These are phyloP conservation scores for Cataglyphis cursor DNA, from an alignment of 2,888 invertebrate genomes.

Conservation along the genomic window DNA sequence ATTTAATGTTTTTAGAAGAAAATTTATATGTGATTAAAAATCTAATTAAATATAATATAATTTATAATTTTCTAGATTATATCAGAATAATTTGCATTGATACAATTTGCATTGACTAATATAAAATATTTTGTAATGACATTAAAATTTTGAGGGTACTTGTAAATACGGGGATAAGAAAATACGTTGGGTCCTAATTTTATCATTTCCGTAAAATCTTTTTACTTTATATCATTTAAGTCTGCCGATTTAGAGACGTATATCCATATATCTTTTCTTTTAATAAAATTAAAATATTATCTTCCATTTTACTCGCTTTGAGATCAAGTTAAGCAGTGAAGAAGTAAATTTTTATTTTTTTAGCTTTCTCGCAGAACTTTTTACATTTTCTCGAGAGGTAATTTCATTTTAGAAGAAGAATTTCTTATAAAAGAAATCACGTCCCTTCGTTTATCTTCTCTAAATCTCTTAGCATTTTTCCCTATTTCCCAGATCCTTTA, in stretches of 20 bases:
- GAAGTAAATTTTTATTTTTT: constrained; percentile 34
- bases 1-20: not conserved
- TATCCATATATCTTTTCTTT: constrained; percentile 8
- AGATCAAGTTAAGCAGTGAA: constrained; percentile 12
- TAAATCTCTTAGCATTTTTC: constrained; percentile 52
- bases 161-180: not conserved
- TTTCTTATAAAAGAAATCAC: constrained; percentile 34
- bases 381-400: constrained; percentile 34
- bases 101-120: not conserved
- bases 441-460: constrained; percentile 48
- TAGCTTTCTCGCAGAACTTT: constrained; percentile 21
- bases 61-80: not conserved
- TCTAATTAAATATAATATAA: not conserved
- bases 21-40: not conserved
- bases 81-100: not conserved
- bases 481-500: constrained; percentile 41
- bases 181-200: not conserved
- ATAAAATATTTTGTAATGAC: not conserved
- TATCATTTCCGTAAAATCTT: not conserved
- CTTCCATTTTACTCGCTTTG: constrained; percentile 24
- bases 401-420: constrained; percentile 43
- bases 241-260: constrained; percentile 14
- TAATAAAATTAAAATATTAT: constrained; percentile 51
- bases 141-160: not conserved
- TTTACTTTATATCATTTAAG: not conserved